A percentile compares a stretch with the other conserved stretches of the same genome.
phyloP scores from a whole-genome alignment of 1,140 invertebrate species.

The Plutomurus gul region DNA sequence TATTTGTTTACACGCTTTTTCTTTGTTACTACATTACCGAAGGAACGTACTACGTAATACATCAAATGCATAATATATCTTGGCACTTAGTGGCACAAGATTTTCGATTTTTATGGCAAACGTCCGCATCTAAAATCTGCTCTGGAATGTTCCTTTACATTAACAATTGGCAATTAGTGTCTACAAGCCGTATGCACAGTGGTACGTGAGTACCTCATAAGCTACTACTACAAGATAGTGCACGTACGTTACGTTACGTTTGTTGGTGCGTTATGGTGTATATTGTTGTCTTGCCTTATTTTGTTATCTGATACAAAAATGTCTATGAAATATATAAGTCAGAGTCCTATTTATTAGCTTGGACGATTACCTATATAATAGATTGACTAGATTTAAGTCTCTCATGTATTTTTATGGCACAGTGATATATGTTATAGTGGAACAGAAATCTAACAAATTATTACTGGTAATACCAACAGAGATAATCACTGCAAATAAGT shows the following conservation, averaged over 20 bases:
- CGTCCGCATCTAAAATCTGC: conserved; percentile 13
- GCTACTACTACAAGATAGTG: background rate
- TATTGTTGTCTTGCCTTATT: background rate
- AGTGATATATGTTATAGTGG: background rate
- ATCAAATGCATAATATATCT: background rate
- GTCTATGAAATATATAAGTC: background rate
- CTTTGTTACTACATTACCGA: background rate
- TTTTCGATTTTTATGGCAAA: conserved; percentile 8
- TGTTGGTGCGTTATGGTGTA: background rate
- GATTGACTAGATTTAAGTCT: background rate
- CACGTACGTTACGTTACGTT: too few relatives aligned
- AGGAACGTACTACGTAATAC: background rate
- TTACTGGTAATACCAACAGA: too few relatives aligned
- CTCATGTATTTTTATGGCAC: background rate
- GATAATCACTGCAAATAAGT: background rate
- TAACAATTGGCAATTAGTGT: too few relatives aligned
- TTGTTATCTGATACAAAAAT: background rate
- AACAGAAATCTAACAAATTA: too few relatives aligned
- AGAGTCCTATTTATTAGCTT: conserved; percentile 1
- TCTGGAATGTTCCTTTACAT: too few relatives aligned
- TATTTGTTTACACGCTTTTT: conserved; percentile 22
- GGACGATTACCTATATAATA: background rate
- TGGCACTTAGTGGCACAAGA: conserved; percentile 5
- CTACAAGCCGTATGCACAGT: too few relatives aligned
- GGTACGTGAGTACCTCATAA: too few relatives aligned